These are phyloP conservation scores for Pygoscelis antarcticus DNA, from an alignment of 2,113 vertebrate species.

Conservation along the genomic window DNA sequence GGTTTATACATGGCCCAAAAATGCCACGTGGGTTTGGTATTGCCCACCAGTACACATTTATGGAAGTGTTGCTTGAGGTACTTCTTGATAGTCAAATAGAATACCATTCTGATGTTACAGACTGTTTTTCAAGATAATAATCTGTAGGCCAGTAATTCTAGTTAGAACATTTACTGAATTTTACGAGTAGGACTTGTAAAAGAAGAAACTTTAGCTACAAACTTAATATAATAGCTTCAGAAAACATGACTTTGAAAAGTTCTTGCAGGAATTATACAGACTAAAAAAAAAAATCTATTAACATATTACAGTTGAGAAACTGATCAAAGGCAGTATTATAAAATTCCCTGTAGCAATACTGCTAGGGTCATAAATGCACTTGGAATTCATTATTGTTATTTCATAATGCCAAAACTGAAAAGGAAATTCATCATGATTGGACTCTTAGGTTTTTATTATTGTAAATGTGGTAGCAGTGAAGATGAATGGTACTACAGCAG, in stretches of 20 bases:
- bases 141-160: neutral
- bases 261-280: neutral
- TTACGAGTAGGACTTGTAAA: neutral
- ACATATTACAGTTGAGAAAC: slow-evolving; percentile 13
- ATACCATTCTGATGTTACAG: neutral
- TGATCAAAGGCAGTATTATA: slow-evolving; percentile 35
- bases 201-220: neutral
- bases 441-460: neutral
- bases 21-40: neutral
- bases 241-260: slow-evolving; percentile 43
- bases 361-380: slow-evolving; percentile 4
- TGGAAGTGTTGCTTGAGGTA: neutral
- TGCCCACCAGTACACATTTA: neutral
- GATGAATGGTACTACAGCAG: neutral
- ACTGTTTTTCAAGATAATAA: neutral
- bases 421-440: slow-evolving; percentile 9
- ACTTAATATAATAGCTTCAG: neutral
- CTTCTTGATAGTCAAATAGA: neutral
- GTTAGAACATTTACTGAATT: neutral
- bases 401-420: neutral
- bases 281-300: slow-evolving; percentile 24
- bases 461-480: slow-evolving; percentile 19
- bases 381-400: slow-evolving; percentile 39
- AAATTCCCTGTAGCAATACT: neutral
- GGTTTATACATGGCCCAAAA: neutral